These are phyloP conservation scores for Periophthalmus modestus DNA, from an alignment of 2,113 vertebrate genomes.

Conservation along the genomic window DNA sequence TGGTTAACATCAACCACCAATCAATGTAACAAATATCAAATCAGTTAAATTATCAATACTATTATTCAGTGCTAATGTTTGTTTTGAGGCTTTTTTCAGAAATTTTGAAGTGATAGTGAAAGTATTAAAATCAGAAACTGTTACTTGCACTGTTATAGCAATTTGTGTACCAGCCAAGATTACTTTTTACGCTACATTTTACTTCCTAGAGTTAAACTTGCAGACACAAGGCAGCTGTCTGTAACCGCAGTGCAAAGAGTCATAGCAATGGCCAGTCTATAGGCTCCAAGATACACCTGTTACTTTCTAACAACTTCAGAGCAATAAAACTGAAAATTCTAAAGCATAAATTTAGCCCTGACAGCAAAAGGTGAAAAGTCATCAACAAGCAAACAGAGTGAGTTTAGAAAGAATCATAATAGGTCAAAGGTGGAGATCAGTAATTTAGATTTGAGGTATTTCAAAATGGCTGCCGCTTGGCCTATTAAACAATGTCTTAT, in stretches of 20 bases:
- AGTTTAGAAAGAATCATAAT: background rate
- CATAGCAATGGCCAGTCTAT: background rate
- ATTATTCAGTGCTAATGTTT: background rate
- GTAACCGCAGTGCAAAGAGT: background rate
- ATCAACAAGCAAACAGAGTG: conserved; percentile 11
- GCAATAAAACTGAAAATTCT: conserved; percentile 3
- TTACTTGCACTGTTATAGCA: no score
- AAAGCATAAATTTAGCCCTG: conserved; percentile 24
- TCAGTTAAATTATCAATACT: no score
- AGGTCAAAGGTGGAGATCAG: conserved; percentile 23
- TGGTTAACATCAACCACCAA: background rate
- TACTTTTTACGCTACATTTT: background rate
- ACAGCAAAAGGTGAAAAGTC: conserved; percentile 43
- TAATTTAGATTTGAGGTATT: background rate
- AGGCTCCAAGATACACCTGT: background rate
- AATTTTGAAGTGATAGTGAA: no score
- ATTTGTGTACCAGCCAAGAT: background rate
- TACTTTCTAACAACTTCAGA: background rate
- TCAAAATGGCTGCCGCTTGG: conserved; percentile 1
- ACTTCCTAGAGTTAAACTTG: background rate
- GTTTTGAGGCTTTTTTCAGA: no score
- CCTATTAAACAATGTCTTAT: background rate
- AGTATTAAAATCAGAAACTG: no score
- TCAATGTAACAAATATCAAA: background rate
- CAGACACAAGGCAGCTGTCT: background rate